These are phyloP conservation scores for Alaudala cheleensis DNA, from an alignment of 2,113 vertebrate species.

Conservation along the genomic window DNA sequence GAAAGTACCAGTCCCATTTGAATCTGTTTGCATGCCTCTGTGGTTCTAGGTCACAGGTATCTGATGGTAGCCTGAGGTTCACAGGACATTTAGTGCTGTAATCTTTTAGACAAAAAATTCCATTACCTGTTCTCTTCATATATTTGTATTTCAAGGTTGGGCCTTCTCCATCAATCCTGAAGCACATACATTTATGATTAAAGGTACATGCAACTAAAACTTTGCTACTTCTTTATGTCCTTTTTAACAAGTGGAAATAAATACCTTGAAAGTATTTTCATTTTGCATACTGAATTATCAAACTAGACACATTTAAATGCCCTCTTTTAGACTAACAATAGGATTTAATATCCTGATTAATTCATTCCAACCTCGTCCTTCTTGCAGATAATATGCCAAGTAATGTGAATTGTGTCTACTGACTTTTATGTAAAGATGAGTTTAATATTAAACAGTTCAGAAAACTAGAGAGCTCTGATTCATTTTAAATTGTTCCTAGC, in stretches of 20 bases:
- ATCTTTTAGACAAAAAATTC: background rate
- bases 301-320: background rate
- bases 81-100: background rate
- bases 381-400: background rate
- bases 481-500: background rate
- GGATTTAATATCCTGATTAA: background rate
- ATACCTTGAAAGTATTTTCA: background rate
- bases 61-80: background rate
- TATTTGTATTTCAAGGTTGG: background rate
- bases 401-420: background rate
- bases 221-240: background rate
- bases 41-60: background rate
- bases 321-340: background rate
- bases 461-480: background rate
- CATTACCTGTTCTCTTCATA: background rate
- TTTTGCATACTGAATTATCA: background rate
- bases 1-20: background rate
- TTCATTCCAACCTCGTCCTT: background rate
- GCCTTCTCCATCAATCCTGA: background rate
- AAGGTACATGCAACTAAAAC: background rate
- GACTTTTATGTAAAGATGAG: background rate
- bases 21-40: background rate
- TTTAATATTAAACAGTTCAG: background rate
- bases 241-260: background rate
- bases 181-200: background rate